phyloP scores from a whole-genome alignment of 2,888 invertebrate genomes.

The Galerucella calmariensis region DNA sequence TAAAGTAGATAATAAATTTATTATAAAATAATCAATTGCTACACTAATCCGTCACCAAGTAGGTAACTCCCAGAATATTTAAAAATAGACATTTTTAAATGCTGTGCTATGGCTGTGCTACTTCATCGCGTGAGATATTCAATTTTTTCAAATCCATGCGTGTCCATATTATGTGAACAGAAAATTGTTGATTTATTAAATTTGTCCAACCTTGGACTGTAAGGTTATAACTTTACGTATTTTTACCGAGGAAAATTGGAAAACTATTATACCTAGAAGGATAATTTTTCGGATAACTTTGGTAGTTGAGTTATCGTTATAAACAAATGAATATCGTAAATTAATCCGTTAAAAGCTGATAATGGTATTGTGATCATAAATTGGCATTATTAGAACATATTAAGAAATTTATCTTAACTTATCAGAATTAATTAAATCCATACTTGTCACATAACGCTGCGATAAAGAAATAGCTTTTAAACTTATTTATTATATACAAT shows the following conservation, averaged over 20 bases:
- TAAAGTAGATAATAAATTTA: too few relatives aligned
- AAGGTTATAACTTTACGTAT: neutral
- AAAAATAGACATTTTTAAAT: too few relatives aligned
- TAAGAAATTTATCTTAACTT: neutral
- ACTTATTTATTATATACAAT: too few relatives aligned
- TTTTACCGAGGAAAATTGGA: neutral
- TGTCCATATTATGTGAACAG: neutral
- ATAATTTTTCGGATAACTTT: too few relatives aligned
- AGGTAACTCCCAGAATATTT: too few relatives aligned
- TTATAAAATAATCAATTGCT: too few relatives aligned
- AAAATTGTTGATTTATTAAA: neutral
- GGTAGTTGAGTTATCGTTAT: too few relatives aligned
- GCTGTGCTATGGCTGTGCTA: too few relatives aligned
- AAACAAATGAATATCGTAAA: too few relatives aligned
- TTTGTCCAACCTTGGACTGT: neutral
- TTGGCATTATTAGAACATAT: neutral
- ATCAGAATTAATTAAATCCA: neutral
- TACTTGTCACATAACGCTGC: neutral
- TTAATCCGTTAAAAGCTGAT: neutral
- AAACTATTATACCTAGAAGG: neutral
- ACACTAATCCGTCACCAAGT: too few relatives aligned
- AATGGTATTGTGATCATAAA: neutral
- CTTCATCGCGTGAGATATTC: neutral
- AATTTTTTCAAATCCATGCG: neutral
- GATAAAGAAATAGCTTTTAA: too few relatives aligned